These are phyloP conservation scores for Geophilus truncorum DNA, from an alignment of 2,888 invertebrate species.

Conservation along the genomic window DNA sequence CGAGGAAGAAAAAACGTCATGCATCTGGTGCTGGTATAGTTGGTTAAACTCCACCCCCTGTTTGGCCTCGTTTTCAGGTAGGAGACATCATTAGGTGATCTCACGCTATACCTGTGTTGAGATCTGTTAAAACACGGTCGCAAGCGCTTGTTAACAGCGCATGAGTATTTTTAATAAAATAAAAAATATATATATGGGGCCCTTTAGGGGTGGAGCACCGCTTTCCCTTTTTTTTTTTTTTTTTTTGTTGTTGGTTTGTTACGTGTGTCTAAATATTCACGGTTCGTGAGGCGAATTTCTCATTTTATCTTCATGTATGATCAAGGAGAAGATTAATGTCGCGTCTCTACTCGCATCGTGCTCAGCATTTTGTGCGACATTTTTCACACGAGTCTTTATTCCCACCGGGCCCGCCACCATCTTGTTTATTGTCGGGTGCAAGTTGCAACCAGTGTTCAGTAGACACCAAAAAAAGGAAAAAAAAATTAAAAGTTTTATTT, in stretches of 20 bases:
- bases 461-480: too few relatives aligned
- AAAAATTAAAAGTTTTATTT: not conserved
- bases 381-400: not conserved
- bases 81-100: not conserved
- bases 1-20: not conserved
- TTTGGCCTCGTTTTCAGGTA: not conserved
- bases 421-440: not conserved
- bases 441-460: too few relatives aligned
- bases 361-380: slow-evolving; percentile 6
- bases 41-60: not conserved
- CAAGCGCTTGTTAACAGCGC: not conserved
- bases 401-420: not conserved
- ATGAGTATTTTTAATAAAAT: not conserved
- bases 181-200: not conserved
- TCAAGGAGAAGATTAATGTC: not conserved
- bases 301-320: not conserved
- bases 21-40: not conserved
- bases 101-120: slow-evolving; percentile 3
- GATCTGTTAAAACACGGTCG: not conserved
- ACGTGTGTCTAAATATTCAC: not conserved
- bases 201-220: too few relatives aligned
- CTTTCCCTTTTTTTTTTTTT: not conserved
- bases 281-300: not conserved
- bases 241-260: not conserved
- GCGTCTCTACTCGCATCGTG: not conserved